These are phyloP conservation scores for Gasterosteus nipponicus DNA, from an alignment of 2,113 vertebrate species.

Conservation along the genomic window DNA sequence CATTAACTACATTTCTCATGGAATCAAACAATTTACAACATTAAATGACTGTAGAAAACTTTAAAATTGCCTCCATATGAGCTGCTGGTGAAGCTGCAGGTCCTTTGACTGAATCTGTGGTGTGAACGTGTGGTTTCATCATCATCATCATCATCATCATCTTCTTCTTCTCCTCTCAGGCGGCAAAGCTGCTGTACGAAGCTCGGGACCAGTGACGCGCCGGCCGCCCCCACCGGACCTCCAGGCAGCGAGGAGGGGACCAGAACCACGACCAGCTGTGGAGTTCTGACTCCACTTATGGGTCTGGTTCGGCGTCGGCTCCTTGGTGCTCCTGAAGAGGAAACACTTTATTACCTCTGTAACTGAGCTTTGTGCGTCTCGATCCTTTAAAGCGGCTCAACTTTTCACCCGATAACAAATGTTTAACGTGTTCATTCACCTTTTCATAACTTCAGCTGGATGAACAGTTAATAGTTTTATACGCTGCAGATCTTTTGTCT, in stretches of 20 bases:
- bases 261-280: too few species aligned
- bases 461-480: conserved; percentile 1
- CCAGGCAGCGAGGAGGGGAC: conserved; percentile 17
- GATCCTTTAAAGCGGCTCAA: neutral
- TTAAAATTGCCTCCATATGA: too few species aligned
- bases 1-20: too few species aligned
- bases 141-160: too few species aligned
- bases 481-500: conserved; percentile 26
- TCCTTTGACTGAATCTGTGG: too few species aligned
- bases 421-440: neutral
- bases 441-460: neutral
- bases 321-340: conserved; percentile 17
- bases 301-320: conserved; percentile 26
- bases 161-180: conserved; percentile 41
- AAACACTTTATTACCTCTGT: conserved; percentile 58
- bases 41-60: too few species aligned
- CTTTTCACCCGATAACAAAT: neutral
- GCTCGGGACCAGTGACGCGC: conserved; percentile 70
- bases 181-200: conserved; percentile 74
- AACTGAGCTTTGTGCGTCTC: conserved; percentile 41
- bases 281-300: conserved; percentile 32
- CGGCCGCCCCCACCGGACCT: neutral
- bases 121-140: too few species aligned
- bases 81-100: too few species aligned
- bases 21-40: too few species aligned